phyloP scores from a whole-genome alignment of 2,113 vertebrate genomes.

The Jacana jacana region DNA sequence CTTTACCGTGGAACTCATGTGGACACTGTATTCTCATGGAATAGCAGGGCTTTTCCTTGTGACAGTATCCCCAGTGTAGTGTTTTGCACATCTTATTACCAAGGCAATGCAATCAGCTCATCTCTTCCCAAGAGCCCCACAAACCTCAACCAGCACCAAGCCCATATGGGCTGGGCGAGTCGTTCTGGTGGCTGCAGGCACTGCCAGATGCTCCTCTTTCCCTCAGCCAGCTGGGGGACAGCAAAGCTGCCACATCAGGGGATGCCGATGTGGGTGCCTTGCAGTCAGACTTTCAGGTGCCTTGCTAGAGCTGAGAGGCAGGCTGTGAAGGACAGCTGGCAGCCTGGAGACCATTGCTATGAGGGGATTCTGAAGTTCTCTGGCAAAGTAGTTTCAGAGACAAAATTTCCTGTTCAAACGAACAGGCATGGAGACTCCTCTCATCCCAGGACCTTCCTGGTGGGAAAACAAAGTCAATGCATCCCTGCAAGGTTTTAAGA shows the following conservation, averaged over 20 bases:
- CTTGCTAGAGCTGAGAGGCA: background rate
- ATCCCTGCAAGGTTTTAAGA: background rate
- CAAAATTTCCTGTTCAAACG: background rate
- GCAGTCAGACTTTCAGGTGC: background rate
- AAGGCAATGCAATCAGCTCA: background rate
- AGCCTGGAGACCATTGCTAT: background rate
- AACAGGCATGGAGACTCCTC: background rate
- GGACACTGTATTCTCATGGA: background rate
- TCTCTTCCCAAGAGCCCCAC: background rate
- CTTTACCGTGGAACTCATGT: background rate
- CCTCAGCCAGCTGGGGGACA: background rate
- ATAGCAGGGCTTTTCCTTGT: background rate
- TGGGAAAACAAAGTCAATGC: background rate
- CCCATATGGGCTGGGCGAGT: fast-evolving
- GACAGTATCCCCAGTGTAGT: background rate
- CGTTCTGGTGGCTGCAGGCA: background rate
- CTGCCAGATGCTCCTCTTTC: background rate
- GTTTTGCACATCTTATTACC: background rate
- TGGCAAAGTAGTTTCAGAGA: background rate
- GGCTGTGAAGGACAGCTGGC: background rate
- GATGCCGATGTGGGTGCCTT: background rate
- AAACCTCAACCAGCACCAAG: background rate
- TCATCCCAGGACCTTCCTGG: background rate
- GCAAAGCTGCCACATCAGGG: background rate
- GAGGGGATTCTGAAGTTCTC: background rate